Evolutionary conservation across 1,140 invertebrate genomes (phyloP), one percentile per base, ranked within the genome.

Genomic region (Drosophila elegans): DNA sequence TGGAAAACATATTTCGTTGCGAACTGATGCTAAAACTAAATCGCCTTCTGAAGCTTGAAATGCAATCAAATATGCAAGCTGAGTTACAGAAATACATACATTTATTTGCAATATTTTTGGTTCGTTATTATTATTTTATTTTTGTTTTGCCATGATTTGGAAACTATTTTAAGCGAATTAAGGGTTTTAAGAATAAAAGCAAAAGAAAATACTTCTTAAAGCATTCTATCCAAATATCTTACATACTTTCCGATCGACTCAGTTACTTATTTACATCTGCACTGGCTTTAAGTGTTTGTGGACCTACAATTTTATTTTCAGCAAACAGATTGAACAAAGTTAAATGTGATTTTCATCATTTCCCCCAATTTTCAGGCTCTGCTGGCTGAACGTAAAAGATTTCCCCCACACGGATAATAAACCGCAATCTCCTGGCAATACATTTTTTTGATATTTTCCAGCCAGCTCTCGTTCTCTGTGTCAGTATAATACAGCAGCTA

Each of bases 401-500:
- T 27, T 0, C n/a, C 25, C 10, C 11, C 66, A 7, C 12, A 25
- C 38, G 51, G 44, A 51, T 57, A 71, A 71, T 48, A 57, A 16
- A 38, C 64, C 51, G 10, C 44, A 41, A 71, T 71, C 36, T 71
- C 64, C 52, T 57, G 64, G 44, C 52, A 57, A 49, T 72, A 53
- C 11, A 67, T 42, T 71, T 54, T 68, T 55, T 64, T 46, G 38
- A 52, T 69, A 60, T 74, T 62, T 73, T 45, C 38, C 27, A 49
- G 51, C 10, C 41, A 29, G 27, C 34, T 46, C 34, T 13, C 21
- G 34, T 13, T 36, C 49, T 32, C 66, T 49, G 68, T 72, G 68
- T 71, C 68, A 72, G 71, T 72, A 72, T 72, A 71, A 71, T 71
- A 57, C 36, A 64, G 29, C 36, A 13, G 29, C 66, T 44, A 72